These are phyloP conservation scores for Chaetodon trifascialis DNA, from an alignment of 2,113 vertebrate species.

Conservation along the genomic window DNA sequence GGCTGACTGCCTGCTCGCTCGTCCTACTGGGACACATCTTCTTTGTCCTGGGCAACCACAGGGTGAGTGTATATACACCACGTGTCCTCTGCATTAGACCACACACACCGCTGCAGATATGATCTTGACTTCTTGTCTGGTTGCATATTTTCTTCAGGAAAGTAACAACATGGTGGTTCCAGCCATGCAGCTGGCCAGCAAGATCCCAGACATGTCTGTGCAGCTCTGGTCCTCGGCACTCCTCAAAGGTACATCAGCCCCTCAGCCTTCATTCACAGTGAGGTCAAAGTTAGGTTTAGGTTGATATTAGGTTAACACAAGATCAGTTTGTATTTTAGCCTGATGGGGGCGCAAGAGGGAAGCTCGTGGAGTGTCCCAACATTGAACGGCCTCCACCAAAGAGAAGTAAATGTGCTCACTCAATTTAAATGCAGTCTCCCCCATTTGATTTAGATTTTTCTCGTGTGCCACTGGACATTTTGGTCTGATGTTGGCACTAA, in stretches of 20 bases:
- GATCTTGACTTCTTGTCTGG: not conserved
- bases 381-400: not conserved
- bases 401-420: not conserved
- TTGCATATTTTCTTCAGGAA: constrained; percentile 81
- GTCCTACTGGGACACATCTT: constrained; percentile 95
- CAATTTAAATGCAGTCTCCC: not conserved
- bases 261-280: not conserved
- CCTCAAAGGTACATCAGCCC: constrained; percentile 85
- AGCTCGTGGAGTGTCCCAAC: not conserved
- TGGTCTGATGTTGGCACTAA: not conserved
- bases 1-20: constrained; percentile 91
- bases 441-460: not conserved
- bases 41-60: constrained; percentile 93
- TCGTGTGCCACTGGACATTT: not conserved
- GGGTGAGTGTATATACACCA: constrained; percentile 89
- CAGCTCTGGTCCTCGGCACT: constrained; percentile 94
- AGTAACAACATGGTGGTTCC: constrained; percentile 97
- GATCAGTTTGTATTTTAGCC: constrained; percentile 11
- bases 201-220: constrained; percentile 96
- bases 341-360: constrained; percentile 28
- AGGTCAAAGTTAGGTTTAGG: not conserved
- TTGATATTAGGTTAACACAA: not conserved
- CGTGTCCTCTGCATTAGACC: constrained; percentile 81
- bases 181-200: constrained; percentile 95
- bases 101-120: not conserved